Percentiles rank a stretch among this genome's conserved stretches.
phyloP scores from a whole-genome alignment of 1,140 invertebrate genomes.

The Lordiphosa clarofinis region DNA sequence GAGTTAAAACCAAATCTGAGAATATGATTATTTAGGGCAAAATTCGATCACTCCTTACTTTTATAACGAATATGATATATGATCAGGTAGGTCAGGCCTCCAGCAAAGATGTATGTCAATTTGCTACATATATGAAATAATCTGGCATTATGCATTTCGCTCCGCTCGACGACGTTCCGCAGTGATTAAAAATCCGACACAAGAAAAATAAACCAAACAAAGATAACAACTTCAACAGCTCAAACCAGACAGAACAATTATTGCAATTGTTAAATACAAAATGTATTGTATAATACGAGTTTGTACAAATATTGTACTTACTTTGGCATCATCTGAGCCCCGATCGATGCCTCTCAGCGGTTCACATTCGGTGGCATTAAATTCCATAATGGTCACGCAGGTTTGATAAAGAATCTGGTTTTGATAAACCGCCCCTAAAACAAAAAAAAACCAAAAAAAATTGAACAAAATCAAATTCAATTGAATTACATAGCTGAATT shows the following conservation, averaged over 20 bases:
- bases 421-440: constrained; percentile 74
- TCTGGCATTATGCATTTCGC: too few species aligned
- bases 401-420: constrained; percentile 75
- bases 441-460: not conserved
- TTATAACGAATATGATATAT: too few species aligned
- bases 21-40: too few species aligned
- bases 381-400: constrained; percentile 62
- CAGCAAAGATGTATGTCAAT: too few species aligned
- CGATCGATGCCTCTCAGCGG: constrained; percentile 65
- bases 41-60: too few species aligned
- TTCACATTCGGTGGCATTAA: constrained; percentile 61
- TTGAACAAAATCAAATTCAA: not conserved
- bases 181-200: too few species aligned
- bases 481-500: not conserved
- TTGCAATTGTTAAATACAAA: not conserved
- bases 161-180: constrained; percentile 17
- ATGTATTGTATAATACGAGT: not conserved
- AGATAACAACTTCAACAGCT: constrained; percentile 18
- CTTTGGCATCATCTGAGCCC: constrained; percentile 61
- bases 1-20: too few species aligned
- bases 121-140: too few species aligned
- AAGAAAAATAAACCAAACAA: not conserved
- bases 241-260: constrained; percentile 8
- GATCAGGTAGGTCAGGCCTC: too few species aligned
- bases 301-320: constrained; percentile 28